Evolutionary conservation across 1,140 invertebrate genomes (phyloP).

Genomic region (Ceratina australensis): DNA sequence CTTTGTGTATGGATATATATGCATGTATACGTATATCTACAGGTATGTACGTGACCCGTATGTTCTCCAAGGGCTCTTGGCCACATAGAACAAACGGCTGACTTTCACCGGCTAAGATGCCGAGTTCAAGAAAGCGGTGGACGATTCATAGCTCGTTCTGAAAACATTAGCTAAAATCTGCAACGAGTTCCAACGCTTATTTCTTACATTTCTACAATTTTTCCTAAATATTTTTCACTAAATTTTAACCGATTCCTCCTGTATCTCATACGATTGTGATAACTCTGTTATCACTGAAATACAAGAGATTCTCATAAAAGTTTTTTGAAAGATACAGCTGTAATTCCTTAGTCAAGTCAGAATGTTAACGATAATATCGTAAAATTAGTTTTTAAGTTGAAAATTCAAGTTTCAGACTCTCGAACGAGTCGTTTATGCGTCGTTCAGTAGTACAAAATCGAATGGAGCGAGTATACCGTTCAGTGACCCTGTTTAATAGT

Average conservation of each 20-base stretch:
- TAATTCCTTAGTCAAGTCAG: too few relatives aligned
- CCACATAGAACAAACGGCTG: slow-evolving; percentile 46
- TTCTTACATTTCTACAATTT: not conserved
- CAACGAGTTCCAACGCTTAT: not conserved
- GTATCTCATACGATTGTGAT: too few relatives aligned
- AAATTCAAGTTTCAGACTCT: not conserved
- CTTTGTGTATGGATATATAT: not conserved
- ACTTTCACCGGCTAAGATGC: slow-evolving; percentile 63
- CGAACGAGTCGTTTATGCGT: not conserved
- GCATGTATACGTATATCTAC: slow-evolving; percentile 10
- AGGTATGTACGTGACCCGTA: slow-evolving; percentile 10
- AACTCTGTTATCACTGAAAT: too few relatives aligned
- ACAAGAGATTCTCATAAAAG: too few relatives aligned
- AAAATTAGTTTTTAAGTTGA: not conserved
- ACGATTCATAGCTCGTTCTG: slow-evolving; percentile 41
- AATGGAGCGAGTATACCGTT: slow-evolving; percentile 48
- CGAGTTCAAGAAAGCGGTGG: slow-evolving; percentile 33
- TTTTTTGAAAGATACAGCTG: too few relatives aligned
- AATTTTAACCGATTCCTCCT: too few relatives aligned
- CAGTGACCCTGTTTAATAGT: slow-evolving; percentile 52
- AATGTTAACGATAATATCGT: not conserved
- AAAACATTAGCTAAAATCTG: slow-evolving; percentile 56
- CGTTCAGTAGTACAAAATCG: slow-evolving; percentile 39
- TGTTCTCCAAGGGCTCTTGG: slow-evolving; percentile 48
- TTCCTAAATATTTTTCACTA: not conserved